Evolutionary conservation across 2,113 vertebrate genomes (phyloP).

Genomic region (Picathartes gymnocephalus): DNA sequence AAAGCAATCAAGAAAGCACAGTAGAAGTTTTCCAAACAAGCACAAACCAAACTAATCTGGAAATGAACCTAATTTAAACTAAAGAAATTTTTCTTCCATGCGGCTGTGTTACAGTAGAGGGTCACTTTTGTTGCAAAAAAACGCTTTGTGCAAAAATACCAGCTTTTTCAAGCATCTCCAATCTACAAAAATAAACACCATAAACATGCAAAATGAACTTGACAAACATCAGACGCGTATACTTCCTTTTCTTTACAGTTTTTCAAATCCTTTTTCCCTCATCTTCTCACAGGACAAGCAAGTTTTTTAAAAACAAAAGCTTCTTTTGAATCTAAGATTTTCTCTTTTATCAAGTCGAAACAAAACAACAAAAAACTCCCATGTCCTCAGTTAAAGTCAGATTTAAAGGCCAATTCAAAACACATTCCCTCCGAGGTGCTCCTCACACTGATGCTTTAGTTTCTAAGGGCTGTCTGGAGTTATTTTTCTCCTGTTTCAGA

Average conservation of each 20-base stretch:
- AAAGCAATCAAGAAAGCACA: not conserved
- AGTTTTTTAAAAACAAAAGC: not conserved
- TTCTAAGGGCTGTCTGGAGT: not conserved
- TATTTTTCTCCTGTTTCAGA: not conserved
- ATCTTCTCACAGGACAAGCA: not conserved
- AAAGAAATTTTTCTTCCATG: not conserved
- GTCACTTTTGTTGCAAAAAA: not conserved
- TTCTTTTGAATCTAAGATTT: not conserved
- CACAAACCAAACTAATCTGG: not conserved
- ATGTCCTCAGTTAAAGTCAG: not conserved
- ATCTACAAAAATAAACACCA: not conserved
- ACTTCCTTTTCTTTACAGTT: not conserved
- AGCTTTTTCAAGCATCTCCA: not conserved
- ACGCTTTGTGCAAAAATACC: rapidly evolving
- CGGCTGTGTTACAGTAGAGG: not conserved
- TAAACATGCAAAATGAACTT: not conserved
- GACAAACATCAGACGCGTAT: not conserved
- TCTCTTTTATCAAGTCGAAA: not conserved
- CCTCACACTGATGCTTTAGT: not conserved
- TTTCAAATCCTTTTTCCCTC: not conserved
- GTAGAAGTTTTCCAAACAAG: not conserved
- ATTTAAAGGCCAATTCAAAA: not conserved
- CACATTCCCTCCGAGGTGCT: not conserved
- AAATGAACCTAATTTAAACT: not conserved
- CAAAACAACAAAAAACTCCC: not conserved